Base-by-base conservation (phyloP, 2,113 vertebrate genomes). In the Pleuronectes platessa region DNA sequence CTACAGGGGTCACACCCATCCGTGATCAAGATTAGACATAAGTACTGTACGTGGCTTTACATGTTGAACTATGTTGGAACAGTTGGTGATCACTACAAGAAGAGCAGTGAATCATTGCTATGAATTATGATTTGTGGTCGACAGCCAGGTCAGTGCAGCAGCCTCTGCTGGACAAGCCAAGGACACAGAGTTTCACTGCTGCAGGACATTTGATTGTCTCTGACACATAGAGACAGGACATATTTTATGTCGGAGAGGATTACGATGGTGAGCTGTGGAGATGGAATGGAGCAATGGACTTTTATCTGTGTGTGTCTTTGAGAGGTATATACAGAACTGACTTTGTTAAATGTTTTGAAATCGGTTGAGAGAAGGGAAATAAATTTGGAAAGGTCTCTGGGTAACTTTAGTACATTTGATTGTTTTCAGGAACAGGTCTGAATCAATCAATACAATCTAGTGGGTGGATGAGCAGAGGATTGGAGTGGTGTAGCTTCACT, bases 361-460 rank as follows among this genome's bases (percentile, higher is more conserved):
- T 23, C 17, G 55, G 18, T 11, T 31, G 4, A 70, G 24, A 35
- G 40, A 35, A 35, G 10, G 11, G 8, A 14, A 54, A 49, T 5
- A 35, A 0, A 47, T n/a, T 15, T 63, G 8, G 11, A 66, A 53
- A 23, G 14, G 13, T 40, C 51, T 51, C 11, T 18, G 17, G 31
- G 15, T 49, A 53, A 37, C 47, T 49, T 26, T 18, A 54, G 18
- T 21, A 15, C 31, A 40, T 60, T 61, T 66, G 55, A 81, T 76
- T 45, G 13, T 23, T 54, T 65, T 67, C 8, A 3, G 53, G 42
- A 66, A 66, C 23, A 60, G 14, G 31, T 14, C 26, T 42, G 7
- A 40, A 10, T 71, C 2, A 8, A 17, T 68, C 35, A 37, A 51
- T 51, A 5, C 3, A 6, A 4, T 21, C 35, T 10, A 37, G 9